Evolutionary conservation across 2,797 vertebrate genomes (phyloP).

Genomic region (Heliangelus exortis): DNA sequence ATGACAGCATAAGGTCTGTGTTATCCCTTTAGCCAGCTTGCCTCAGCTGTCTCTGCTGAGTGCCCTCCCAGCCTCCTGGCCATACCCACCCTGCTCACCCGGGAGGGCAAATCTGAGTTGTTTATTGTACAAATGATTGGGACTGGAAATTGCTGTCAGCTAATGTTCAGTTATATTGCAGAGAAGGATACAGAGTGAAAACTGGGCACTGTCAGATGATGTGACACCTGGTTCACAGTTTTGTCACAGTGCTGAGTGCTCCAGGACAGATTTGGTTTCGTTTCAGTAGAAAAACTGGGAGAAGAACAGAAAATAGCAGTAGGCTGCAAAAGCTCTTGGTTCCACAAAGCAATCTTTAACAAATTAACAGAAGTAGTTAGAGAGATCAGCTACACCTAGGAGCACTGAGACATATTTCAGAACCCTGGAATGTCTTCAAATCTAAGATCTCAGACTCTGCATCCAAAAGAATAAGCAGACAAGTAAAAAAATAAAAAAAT

Average conservation of each 20-base stretch:
- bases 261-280: background rate
- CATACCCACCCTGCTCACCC: fast-evolving
- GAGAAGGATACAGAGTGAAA: background rate
- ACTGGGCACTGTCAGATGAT: background rate
- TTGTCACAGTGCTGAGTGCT: background rate
- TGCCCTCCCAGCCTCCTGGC: background rate
- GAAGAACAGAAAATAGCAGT: background rate
- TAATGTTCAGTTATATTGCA: background rate
- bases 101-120: background rate
- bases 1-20: background rate
- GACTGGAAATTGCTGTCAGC: background rate
- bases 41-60: background rate
- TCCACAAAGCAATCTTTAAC: background rate
- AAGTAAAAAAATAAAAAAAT: background rate
- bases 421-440: slow-evolving; percentile 2
- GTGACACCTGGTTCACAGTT: background rate
- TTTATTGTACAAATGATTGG: background rate
- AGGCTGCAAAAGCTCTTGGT: background rate
- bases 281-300: background rate
- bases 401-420: background rate
- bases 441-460: background rate
- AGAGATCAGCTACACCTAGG: background rate
- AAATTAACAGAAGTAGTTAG: background rate
- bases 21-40: background rate
- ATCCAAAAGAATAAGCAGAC: background rate